Conservation (phyloP, 2,113 vertebrate species). For the Cynocephalus volans region DNA sequence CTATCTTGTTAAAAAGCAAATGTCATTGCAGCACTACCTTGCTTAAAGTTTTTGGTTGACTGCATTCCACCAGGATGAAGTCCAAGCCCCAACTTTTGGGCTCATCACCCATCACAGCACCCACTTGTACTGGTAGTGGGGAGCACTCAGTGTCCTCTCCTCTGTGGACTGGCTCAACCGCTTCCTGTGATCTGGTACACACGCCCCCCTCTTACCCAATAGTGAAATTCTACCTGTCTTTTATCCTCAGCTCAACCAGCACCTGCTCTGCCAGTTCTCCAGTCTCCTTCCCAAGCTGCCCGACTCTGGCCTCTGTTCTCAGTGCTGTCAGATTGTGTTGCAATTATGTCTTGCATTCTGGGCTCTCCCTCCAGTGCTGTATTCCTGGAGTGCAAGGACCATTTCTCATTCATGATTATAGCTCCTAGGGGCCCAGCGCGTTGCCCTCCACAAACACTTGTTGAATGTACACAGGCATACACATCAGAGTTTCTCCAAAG, state of each 20-base stretch:
- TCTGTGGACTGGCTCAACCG: not conserved
- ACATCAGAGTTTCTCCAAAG: not conserved
- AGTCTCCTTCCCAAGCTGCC: not conserved
- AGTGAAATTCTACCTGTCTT: not conserved
- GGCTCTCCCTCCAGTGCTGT: not conserved
- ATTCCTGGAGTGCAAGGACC: not conserved
- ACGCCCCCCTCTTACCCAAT: not conserved
- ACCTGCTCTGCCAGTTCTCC: not conserved
- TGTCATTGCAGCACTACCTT: not conserved
- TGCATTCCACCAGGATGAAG: not conserved
- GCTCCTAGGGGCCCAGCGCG: not conserved
- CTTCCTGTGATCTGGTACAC: no score
- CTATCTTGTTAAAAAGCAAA: not conserved
- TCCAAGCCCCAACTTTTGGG: not conserved
- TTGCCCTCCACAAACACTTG: not conserved
- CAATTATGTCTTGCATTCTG: not conserved
- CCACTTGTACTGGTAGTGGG: no score
- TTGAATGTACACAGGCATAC: not conserved
- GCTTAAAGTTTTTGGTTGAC: not conserved
- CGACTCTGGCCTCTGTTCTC: not conserved
- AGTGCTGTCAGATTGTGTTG: not conserved
- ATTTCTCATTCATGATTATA: not conserved
- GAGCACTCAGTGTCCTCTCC: not conserved
- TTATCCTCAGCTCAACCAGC: not conserved
- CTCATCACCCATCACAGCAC: rapidly evolving